Evolutionary conservation across 1,140 invertebrate species (phyloP), one percentile per base, ranked within the genome.

Genomic region (Vollenhovia emeryi): DNA sequence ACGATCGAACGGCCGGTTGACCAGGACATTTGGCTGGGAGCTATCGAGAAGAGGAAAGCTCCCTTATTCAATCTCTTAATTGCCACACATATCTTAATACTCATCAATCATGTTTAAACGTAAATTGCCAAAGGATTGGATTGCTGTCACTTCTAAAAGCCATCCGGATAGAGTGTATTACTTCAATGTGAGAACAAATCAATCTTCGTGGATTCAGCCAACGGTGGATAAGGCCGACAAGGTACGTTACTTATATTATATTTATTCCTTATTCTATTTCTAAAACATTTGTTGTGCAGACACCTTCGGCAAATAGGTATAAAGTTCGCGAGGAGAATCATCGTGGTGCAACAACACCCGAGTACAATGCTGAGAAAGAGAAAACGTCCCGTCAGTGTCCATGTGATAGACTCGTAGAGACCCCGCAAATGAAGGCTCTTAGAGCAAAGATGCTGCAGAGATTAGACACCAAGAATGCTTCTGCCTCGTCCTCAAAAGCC

Each of bases 81-180:
- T n/a, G n/a, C n/a, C n/a, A n/a, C n/a, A n/a, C n/a, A n/a, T n/a
- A n/a, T n/a, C n/a, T n/a, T n/a, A n/a, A n/a, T n/a, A n/a, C n/a
- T n/a, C n/a, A n/a, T n/a, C n/a, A n/a, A 84, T 50, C 0, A 90
- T 90, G 88, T 87, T 74, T 30, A 91, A 91, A n/a, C 33, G 33
- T n/a, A 87, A 87, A n/a, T 52, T 93, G 7, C 92, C 92, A 1
- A 79, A 87, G 8, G 68, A 89, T 78, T 94, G 93, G 93, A 86
- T 91, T 11, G 64, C 85, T 15, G 50, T 87, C 1, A 84, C 69
- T n/a, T 94, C 93, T 2, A 93, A 91, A 40, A 92, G 55, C 40
- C 84, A 91, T 85, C 92, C 92, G 0, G 86, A 92, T 8, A 91
- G 74, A 78, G 62, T 92, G 9, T 94, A 93, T 85, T 94, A 93